Evolutionary conservation across 2,797 vertebrate species (phyloP).

Genomic region (Crocodylus rhombifer): DNA sequence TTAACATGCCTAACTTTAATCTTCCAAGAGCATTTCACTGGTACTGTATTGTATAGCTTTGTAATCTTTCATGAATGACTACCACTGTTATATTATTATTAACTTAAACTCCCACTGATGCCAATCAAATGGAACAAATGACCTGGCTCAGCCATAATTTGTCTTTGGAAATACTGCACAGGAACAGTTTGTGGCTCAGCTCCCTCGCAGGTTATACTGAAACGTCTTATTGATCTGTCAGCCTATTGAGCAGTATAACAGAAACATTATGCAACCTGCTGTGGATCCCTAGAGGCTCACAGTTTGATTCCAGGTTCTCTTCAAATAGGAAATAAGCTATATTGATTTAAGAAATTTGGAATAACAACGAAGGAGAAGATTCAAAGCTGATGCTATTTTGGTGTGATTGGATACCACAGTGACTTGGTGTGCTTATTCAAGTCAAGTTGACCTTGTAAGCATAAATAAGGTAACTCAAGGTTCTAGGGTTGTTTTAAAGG

Average conservation of each 20-base stretch:
- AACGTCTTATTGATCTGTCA: neutral
- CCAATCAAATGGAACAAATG: neutral
- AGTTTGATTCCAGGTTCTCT: neutral
- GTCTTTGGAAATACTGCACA: neutral
- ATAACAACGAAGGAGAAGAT: neutral
- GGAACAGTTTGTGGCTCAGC: neutral
- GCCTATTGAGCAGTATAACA: neutral
- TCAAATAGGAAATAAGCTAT: neutral
- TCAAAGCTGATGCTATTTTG: neutral
- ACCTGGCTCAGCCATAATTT: neutral
- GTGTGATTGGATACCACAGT: neutral
- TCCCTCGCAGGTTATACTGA: neutral
- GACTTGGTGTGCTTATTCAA: neutral
- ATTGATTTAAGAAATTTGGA: neutral
- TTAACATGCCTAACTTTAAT: no score
- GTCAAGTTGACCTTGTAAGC: neutral
- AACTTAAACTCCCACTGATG: neutral
- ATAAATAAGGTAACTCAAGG: neutral
- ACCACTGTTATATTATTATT: neutral
- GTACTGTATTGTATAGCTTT: no score
- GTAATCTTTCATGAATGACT: neutral
- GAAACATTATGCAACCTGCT: accelerated
- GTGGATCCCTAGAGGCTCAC: neutral
- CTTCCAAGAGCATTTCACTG: no score
- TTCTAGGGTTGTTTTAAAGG: neutral